These are phyloP conservation scores for Tachystola acroxantha DNA, from an alignment of 2,888 invertebrate genomes.

Conservation along the genomic window DNA sequence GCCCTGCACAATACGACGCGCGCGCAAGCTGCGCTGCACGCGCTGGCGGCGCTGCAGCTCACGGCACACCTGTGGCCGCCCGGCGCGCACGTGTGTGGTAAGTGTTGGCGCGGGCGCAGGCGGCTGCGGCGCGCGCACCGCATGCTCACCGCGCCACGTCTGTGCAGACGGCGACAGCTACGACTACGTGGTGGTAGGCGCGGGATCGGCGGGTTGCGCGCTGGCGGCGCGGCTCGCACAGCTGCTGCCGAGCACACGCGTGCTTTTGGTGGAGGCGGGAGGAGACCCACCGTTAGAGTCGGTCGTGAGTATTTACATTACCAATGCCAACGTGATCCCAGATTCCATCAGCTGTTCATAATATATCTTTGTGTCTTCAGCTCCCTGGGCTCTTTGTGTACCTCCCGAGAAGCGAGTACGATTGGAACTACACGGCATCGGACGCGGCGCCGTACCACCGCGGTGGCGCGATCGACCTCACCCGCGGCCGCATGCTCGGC, in stretches of 20 bases:
- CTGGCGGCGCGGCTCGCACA: slow-evolving; percentile 24
- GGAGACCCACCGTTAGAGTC: slow-evolving; percentile 24
- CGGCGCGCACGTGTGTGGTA: neutral
- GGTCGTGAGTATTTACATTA: slow-evolving; percentile 20
- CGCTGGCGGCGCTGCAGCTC: slow-evolving; percentile 18
- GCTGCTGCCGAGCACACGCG: slow-evolving; percentile 8
- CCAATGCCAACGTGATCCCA: neutral
- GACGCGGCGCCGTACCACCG: slow-evolving; percentile 14
- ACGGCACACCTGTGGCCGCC: slow-evolving; percentile 8
- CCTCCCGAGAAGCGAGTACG: slow-evolving; percentile 9
- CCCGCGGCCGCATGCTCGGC: slow-evolving; percentile 23
- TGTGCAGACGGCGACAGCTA: slow-evolving; percentile 2
- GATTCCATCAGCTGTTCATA: no score
- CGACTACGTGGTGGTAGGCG: slow-evolving; percentile 8
- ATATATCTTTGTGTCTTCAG: no score
- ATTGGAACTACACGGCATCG: slow-evolving; percentile 24
- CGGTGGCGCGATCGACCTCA: slow-evolving; percentile 11
- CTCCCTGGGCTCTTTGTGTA: slow-evolving; percentile 11
- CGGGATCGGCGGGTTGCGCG: slow-evolving; percentile 9
- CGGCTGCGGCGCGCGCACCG: no score
- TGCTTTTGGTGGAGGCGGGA: slow-evolving; percentile 29
- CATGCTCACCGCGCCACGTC: neutral
- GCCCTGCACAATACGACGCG: neutral
- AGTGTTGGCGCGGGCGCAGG: no score
- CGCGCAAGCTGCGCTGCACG: slow-evolving; percentile 10